Evolutionary conservation across 2,113 vertebrate genomes (phyloP).

Genomic region (Nothoprocta perdicaria): DNA sequence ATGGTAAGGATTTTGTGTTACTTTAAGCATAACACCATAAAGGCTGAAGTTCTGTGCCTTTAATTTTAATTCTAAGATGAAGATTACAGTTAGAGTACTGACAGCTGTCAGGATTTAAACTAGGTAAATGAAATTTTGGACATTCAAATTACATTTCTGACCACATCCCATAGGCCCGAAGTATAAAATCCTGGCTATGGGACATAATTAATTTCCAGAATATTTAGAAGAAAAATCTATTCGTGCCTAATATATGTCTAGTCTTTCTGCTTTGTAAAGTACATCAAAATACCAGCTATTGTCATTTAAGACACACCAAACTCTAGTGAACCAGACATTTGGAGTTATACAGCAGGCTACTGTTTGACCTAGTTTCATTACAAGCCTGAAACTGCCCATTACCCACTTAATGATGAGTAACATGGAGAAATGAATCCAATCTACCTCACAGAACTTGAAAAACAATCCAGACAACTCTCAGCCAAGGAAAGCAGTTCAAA

Average conservation of each 20-base stretch:
- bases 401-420: slow-evolving; percentile 64
- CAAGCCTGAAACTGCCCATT: slow-evolving; percentile 64
- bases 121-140: not conserved
- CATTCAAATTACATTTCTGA: not conserved
- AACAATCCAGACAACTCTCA: not conserved
- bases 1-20: not conserved
- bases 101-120: slow-evolving; percentile 18
- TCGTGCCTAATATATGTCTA: not conserved
- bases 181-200: not conserved
- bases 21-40: not conserved
- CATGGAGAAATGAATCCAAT: slow-evolving; percentile 60
- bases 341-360: slow-evolving; percentile 54
- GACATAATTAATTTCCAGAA: not conserved
- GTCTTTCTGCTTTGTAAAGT: slow-evolving; percentile 12
- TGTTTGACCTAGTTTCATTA: slow-evolving; percentile 68
- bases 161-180: not conserved
- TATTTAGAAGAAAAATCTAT: slow-evolving; percentile 26
- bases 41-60: not conserved
- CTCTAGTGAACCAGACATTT: slow-evolving; percentile 49
- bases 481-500: slow-evolving; percentile 44
- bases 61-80: not conserved
- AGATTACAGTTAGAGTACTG: not conserved
- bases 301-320: slow-evolving; percentile 33
- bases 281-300: slow-evolving; percentile 51
- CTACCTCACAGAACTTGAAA: slow-evolving; percentile 34